These are phyloP conservation scores for Loris lydekkerianus DNA, from an alignment of 2,797 vertebrate genomes.

Conservation along the genomic window DNA sequence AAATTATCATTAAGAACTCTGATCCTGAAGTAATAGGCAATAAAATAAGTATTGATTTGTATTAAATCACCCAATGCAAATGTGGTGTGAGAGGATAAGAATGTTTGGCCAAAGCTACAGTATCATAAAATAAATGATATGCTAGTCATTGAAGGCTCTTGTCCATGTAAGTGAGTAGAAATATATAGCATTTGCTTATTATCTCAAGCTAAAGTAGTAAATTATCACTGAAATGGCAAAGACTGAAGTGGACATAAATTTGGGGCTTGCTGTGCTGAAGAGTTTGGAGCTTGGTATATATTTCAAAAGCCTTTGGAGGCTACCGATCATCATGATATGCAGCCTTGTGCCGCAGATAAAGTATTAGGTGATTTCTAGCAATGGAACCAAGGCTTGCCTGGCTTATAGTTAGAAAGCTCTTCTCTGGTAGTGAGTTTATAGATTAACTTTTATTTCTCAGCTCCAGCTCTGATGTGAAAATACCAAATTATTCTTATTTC, in stretches of 20 bases:
- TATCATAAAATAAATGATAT: conserved; percentile 74
- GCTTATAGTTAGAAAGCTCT: not conserved
- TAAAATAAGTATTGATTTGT: conserved; percentile 58
- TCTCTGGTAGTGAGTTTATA: not conserved
- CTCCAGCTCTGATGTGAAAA: not conserved
- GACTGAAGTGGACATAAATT: conserved; percentile 82
- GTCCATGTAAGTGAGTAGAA: conserved; percentile 68
- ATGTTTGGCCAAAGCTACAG: conserved; percentile 8
- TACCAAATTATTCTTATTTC: not conserved
- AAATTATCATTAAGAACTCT: conserved; percentile 11
- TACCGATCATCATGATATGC: conserved; percentile 69
- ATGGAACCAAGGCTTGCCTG: not conserved
- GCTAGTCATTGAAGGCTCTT: conserved; percentile 58
- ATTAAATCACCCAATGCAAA: conserved; percentile 66
- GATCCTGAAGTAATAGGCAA: conserved; percentile 57
- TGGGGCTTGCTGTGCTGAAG: conserved; percentile 68
- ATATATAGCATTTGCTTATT: conserved; percentile 79
- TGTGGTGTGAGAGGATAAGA: conserved; percentile 22
- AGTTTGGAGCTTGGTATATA: conserved; percentile 68
- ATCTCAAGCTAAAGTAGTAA: conserved; percentile 73
- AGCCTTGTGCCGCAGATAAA: not conserved
- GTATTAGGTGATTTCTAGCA: conserved; percentile 69
- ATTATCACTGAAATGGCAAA: conserved; percentile 74
- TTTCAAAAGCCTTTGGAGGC: conserved; percentile 78
- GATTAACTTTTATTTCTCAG: not conserved